Conservation (phyloP, 2,797 vertebrate genomes). For the Sternarchorhynchus goeldii region DNA sequence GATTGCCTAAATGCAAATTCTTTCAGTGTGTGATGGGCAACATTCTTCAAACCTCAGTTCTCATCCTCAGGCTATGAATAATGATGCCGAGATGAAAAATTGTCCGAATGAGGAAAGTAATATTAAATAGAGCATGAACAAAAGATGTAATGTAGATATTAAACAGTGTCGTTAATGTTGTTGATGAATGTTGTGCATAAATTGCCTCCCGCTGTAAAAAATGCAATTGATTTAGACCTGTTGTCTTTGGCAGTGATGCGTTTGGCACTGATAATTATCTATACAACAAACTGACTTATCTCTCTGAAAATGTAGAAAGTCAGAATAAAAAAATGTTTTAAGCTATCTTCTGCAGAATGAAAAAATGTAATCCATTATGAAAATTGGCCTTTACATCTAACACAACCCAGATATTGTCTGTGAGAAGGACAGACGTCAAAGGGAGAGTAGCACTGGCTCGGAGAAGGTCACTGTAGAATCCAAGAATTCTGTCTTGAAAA, state of each 20-base stretch:
- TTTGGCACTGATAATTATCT: constrained; percentile 27
- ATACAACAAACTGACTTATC: constrained; percentile 33
- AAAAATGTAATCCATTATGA: constrained; percentile 69
- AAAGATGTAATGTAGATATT: neutral
- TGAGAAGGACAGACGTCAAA: constrained; percentile 65
- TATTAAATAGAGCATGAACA: neutral
- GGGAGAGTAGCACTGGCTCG: constrained; percentile 68
- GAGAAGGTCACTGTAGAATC: constrained; percentile 41
- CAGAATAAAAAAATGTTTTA: constrained; percentile 63
- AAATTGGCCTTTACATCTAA: constrained; percentile 69
- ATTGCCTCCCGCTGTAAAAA: neutral
- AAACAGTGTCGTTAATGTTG: neutral
- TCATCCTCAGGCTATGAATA: constrained; percentile 15
- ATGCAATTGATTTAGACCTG: neutral
- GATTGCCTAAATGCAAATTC: neutral
- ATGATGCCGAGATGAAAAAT: neutral
- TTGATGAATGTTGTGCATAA: neutral
- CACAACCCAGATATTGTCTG: constrained; percentile 78
- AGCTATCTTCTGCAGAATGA: constrained; percentile 25
- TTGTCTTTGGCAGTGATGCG: constrained; percentile 12
- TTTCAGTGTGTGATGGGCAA: constrained; percentile 5
- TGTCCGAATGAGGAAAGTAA: neutral
- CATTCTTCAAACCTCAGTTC: constrained; percentile 19
- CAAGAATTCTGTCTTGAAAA: constrained; percentile 18
- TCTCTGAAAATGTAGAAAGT: constrained; percentile 47